Evolutionary conservation across 2,888 invertebrate genomes (phyloP).

Genomic region (Mesorhabditis sp.): DNA sequence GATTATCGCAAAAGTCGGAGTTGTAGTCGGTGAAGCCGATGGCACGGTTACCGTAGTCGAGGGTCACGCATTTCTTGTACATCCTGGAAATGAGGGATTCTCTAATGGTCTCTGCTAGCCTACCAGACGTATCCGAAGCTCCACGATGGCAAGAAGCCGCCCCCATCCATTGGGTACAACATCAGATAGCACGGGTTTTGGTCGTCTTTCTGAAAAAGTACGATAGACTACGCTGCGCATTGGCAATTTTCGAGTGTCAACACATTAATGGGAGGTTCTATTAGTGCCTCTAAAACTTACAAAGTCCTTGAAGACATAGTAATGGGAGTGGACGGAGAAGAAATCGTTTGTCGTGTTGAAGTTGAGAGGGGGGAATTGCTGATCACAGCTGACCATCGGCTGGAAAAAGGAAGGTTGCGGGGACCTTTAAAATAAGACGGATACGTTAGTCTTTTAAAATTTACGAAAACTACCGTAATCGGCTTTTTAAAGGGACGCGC

Average conservation of each 20-base stretch:
- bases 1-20: not conserved
- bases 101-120: not conserved
- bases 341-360: not conserved
- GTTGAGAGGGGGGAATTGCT: not conserved
- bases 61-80: slow-evolving; percentile 6
- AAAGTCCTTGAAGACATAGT: slow-evolving; percentile 1
- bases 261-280: no score
- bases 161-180: slow-evolving; percentile 3
- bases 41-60: not conserved
- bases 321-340: not conserved
- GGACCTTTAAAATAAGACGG: not conserved
- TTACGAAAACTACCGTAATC: no score
- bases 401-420: not conserved
- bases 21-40: slow-evolving; percentile 1
- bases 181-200: not conserved
- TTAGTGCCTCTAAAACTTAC: not conserved
- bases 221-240: no score
- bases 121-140: slow-evolving; percentile 1
- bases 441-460: no score
- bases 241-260: no score
- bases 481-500: no score
- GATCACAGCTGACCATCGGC: not conserved
- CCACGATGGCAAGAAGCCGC: slow-evolving; percentile 1
- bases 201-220: not conserved
- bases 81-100: not conserved